phyloP scores from a whole-genome alignment of 2,797 vertebrate genomes.

The Chiroxiphia lanceolata region DNA sequence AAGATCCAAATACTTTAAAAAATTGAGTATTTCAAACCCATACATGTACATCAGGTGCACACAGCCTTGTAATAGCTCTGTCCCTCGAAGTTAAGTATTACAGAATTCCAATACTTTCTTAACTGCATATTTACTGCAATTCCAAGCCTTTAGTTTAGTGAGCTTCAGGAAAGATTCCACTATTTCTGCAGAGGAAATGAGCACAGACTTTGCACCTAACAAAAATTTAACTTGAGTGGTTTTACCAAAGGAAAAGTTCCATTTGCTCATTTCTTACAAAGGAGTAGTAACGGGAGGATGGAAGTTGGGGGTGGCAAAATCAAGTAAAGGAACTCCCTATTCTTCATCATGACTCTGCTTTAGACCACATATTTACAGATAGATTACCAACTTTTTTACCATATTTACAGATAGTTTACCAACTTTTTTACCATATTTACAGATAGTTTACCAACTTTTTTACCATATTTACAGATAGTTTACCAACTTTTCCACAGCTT shows the following conservation, averaged over 20 bases:
- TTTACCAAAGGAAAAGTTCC: neutral
- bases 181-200: neutral
- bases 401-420: no score
- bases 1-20: neutral
- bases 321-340: neutral
- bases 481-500: neutral
- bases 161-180: neutral
- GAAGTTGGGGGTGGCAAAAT: neutral
- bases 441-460: no score
- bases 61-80: neutral
- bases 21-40: neutral
- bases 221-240: neutral
- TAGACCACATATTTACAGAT: neutral
- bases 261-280: neutral
- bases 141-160: neutral
- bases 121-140: neutral
- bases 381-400: no score
- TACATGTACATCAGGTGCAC: neutral
- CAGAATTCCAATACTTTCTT: neutral
- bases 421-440: no score
- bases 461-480: no score
- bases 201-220: fast-evolving
- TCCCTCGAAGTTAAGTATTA: neutral
- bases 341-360: neutral
- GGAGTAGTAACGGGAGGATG: neutral